These are phyloP conservation scores for Sebastes oblongus DNA, from an alignment of 2,797 vertebrate species.

Conservation along the genomic window DNA sequence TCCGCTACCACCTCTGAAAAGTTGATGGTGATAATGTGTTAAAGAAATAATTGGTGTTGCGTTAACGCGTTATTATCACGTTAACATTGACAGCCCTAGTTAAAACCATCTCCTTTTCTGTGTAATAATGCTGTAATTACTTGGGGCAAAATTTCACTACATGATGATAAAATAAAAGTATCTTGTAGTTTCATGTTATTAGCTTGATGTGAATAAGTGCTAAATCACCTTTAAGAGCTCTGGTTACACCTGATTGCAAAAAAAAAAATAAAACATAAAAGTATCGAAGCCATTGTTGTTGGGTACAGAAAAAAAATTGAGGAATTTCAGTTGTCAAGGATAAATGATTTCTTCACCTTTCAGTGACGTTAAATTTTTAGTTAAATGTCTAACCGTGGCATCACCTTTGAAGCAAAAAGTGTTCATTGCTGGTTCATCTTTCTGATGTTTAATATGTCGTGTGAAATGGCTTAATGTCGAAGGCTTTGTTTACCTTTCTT, in stretches of 20 bases:
- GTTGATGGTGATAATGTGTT: too few species aligned
- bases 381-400: background rate
- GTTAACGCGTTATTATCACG: too few species aligned
- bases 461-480: conserved; percentile 10
- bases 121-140: conserved; percentile 23
- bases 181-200: conserved; percentile 40
- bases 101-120: background rate
- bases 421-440: background rate
- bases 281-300: background rate
- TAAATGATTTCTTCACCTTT: conserved; percentile 1
- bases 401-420: conserved; percentile 14
- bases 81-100: too few species aligned
- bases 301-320: background rate
- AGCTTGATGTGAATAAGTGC: conserved; percentile 35
- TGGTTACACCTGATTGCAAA: conserved; percentile 25
- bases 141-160: background rate
- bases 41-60: too few species aligned
- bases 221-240: conserved; percentile 26
- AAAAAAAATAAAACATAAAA: background rate
- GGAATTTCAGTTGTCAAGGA: background rate
- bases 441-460: conserved; percentile 10
- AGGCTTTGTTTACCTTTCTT: conserved; percentile 47
- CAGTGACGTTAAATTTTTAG: background rate
- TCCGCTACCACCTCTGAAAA: too few species aligned
- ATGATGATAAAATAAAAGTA: background rate